Evolutionary conservation across 2,797 vertebrate species (phyloP).

Genomic region (Aeoliscus strigatus): DNA sequence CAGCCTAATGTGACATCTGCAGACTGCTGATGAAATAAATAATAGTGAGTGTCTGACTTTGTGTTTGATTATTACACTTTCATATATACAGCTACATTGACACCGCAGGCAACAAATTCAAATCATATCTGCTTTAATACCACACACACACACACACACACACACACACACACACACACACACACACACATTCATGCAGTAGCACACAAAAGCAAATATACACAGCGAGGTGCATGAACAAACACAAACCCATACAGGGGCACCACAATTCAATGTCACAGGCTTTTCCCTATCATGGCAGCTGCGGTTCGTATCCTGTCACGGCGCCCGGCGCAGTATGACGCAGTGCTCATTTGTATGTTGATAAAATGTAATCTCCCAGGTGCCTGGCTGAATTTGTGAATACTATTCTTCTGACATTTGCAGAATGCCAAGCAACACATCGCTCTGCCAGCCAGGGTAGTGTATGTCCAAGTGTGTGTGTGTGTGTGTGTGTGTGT

Average conservation of each 20-base stretch:
- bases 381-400: constrained; percentile 46
- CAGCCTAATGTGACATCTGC: constrained; percentile 11
- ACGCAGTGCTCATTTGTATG: constrained; percentile 57
- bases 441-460: constrained; percentile 28
- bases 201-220: constrained; percentile 1
- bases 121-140: constrained; percentile 11
- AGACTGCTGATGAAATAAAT: constrained; percentile 19
- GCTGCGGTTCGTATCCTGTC: too few species aligned
- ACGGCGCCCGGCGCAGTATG: constrained; percentile 33
- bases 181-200: constrained; percentile 1
- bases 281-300: too few species aligned
- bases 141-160: constrained; percentile 2
- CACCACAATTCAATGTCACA: too few species aligned
- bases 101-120: constrained; percentile 26
- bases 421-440: constrained; percentile 61
- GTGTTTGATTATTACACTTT: constrained; percentile 39
- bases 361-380: constrained; percentile 65
- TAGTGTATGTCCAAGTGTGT: constrained; percentile 9
- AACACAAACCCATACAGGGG: too few species aligned
- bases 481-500: constrained; percentile 1
- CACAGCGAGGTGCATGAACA: too few species aligned
- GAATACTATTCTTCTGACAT: constrained; percentile 58
- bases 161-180: constrained; percentile 3
- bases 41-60: too few species aligned
- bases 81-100: constrained; percentile 12